Evolutionary conservation across 2,888 invertebrate species (phyloP), one percentile per base, ranked within the genome.

Genomic region (Meganola albula): DNA sequence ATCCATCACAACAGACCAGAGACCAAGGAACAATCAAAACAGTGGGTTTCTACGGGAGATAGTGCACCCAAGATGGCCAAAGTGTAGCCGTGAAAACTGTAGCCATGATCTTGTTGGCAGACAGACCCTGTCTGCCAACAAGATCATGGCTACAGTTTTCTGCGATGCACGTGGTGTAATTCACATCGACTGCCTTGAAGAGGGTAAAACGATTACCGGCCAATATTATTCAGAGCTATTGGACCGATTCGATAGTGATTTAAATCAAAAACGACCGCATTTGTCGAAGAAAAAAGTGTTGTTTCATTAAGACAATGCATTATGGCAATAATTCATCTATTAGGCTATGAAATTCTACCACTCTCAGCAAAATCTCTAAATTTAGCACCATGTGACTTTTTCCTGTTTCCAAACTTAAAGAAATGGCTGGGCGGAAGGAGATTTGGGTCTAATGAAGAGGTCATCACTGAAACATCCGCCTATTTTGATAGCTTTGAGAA

Each of bases 1-100:
- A 45, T 63, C 30, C 54, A 61, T 37, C 48, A 49, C 41, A 54
- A 46, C 36, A 58, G 47, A 27, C 58, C 55, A 41, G 53, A 64
- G 37, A 40, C 37, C 23, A 32, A 32, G 10, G n/a, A 33, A 11
- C 24, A 27, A 5, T 33, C 33, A 12, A 33, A 24, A 24, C 23
- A 26, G 12, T 26, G 21, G 13, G 13, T 4, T 16, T 5, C 6
- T 16, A 16, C n/a, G n/a, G n/a, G n/a, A n/a, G n/a, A n/a, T n/a
- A n/a, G n/a, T n/a, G n/a, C n/a, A n/a, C n/a, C n/a, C n/a, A n/a
- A n/a, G n/a, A n/a, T n/a, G n/a, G n/a, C n/a, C n/a, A n/a, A n/a
- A n/a, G n/a, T n/a, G 6, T 16, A 4, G 4, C 16, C 16, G 16
- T 16, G 4, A 4, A 16, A 6, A 5, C 16, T 6, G 4, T 16